Evolutionary conservation across 1,140 invertebrate species (phyloP), one percentile per base, ranked within the genome.

Genomic region (Pseudomyrmex flavicornis): DNA sequence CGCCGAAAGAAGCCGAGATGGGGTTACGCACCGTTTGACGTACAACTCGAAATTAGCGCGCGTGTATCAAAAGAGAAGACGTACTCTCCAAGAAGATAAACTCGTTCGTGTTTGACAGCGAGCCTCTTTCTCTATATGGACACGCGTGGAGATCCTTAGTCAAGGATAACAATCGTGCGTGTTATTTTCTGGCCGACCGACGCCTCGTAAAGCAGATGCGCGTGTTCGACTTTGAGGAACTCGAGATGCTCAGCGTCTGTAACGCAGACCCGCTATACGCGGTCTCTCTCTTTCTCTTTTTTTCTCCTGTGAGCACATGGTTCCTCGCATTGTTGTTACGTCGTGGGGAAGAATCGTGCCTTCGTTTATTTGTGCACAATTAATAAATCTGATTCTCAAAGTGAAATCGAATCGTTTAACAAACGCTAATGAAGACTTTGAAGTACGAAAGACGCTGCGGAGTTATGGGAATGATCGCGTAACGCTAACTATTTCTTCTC

Each of bases 151-250:
- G 72, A 59, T 72, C 65, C 59, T 59, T 56, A 50, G 44, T 80
- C 66, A 72, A 80, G 66, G 66, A 61, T 80, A 80, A 80, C n/a
- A 2, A 15, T 77, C 26, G n/a, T 68, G 35, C 13, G n/a, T 79
- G 12, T 52, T 22, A 66, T 70, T 79, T 48, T 13, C 75, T 56
- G 20, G 63, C 20, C 22, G 66, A 9, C 44, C 54, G 26, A 13
- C 15, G 15, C 66, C 59, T 72, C 5, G 35, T 59, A 46, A 80
- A 80, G 44, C 56, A 20, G 35, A 35, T 5, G 35, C 35, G 35
- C 35, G 52, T 54, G 65, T 59, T 79, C 76, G 52, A 58, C 76
- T 79, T 35, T 48, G 17, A 69, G 75, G 52, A 79, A 69, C 35
- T 48, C 52, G 54, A 17, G 52, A 79, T 79, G 76, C 7, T 79